Percentiles rank a stretch among this genome's conserved stretches.
Conservation (phyloP, 2,113 vertebrate genomes). For the Chrysochloris asiatica region DNA sequence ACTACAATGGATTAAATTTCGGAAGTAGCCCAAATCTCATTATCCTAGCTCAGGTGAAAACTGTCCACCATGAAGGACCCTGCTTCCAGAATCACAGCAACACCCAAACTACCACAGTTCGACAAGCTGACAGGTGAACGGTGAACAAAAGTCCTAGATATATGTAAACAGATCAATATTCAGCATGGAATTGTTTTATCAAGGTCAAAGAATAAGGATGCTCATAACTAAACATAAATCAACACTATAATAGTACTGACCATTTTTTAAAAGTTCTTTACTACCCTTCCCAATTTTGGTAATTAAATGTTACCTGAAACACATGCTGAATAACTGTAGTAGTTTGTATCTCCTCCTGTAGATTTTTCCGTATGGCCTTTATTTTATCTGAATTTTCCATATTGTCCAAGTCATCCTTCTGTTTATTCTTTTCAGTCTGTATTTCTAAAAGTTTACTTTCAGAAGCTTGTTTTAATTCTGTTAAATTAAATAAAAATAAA, state of each 20-base stretch:
- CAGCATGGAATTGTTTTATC: not conserved
- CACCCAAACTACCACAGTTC: no score
- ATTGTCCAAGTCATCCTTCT: constrained; percentile 22
- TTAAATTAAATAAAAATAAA: constrained; percentile 60
- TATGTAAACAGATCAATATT: constrained; percentile 14
- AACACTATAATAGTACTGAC: not conserved
- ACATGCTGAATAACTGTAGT: constrained; percentile 79
- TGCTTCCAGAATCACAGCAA: not conserved
- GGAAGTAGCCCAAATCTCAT: no score
- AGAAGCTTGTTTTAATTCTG: constrained; percentile 79
- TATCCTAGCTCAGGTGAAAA: no score
- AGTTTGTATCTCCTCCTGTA: constrained; percentile 69
- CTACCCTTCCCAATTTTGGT: constrained; percentile 20
- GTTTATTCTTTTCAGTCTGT: constrained; percentile 14
- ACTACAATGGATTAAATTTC: no score
- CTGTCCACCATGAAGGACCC: not conserved
- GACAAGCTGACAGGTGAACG: no score
- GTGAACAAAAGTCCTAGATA: not conserved
- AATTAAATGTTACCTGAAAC: constrained; percentile 82
- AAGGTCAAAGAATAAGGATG: not conserved
- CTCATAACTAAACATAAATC: not conserved
- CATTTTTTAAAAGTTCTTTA: not conserved
- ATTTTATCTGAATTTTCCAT: not conserved
- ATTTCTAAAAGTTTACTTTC: constrained; percentile 70
- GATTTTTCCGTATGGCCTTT: not conserved